Evolutionary conservation across 2,888 invertebrate species (phyloP), one percentile per base, ranked within the genome.

Genomic region (Molanna angustata): DNA sequence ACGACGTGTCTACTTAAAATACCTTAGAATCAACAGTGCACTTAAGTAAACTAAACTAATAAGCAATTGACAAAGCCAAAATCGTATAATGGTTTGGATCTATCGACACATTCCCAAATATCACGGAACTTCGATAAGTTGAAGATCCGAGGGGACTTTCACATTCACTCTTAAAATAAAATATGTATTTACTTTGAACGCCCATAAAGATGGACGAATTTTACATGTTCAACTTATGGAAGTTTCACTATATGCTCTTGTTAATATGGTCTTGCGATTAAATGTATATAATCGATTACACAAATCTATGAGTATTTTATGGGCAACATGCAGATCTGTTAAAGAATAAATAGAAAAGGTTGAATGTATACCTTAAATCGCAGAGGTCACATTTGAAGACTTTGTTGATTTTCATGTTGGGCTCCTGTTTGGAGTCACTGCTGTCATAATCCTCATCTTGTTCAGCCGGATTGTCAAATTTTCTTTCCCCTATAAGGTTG

Each of bases 391-490:
- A 60, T 44, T 60, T 60, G 41, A 44, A 57, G 11, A 49, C 20
- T 32, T 55, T 56, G 9, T 56, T 50, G 2, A 32, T 11, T 46
- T 53, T 53, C 2, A 14, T 22, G n/a, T 35, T 42, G 14, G 50
- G 37, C 11, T 43, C 53, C 21, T 31, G 44, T 33, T 57, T 55
- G 4, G 57, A 60, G 21, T 57, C 60, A 19, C 45, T 42, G 42
- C 60, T 60, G 39, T 60, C 60, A 48, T 60, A 60, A 11, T 60
- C 60, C 13, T 60, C 60, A 9, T 60, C 55, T 7, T 33, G 41
- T 11, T 41, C 51, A 4, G 37, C 45, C 7, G 41, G 35, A 14
- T 47, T 48, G 21, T 56, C 57, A 37, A 49, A 60, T 7, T 49
- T 21, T 3, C 50, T 49, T 45, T 60, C 56, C n/a, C 46, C 53